Evolutionary conservation across 2,888 invertebrate genomes (phyloP).

Genomic region (Epinotia nisella): DNA sequence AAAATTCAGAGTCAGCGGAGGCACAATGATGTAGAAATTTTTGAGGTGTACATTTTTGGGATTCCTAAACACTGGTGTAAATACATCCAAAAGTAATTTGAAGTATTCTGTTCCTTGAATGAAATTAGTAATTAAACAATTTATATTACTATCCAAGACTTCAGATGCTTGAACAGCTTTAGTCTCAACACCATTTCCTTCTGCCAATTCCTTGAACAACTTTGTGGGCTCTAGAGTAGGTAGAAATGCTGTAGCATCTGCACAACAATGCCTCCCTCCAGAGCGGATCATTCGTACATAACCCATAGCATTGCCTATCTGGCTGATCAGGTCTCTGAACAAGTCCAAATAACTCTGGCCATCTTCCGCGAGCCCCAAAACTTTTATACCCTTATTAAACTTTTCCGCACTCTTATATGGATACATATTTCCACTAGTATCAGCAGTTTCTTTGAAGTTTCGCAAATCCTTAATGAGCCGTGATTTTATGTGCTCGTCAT

Average conservation of each 20-base stretch:
- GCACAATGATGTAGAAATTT: slow-evolving; percentile 96
- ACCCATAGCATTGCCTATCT: slow-evolving; percentile 98
- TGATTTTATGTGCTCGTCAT: slow-evolving; percentile 98
- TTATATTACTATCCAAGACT: slow-evolving; percentile 91
- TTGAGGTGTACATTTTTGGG: slow-evolving; percentile 94
- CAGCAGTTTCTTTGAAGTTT: slow-evolving; percentile 90
- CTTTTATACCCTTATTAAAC: slow-evolving; percentile 95
- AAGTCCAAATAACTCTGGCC: slow-evolving; percentile 96
- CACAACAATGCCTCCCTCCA: slow-evolving; percentile 96
- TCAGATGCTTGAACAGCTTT: slow-evolving; percentile 87
- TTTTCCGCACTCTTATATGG: slow-evolving; percentile 96
- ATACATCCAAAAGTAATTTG: slow-evolving; percentile 95
- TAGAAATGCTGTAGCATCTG: slow-evolving; percentile 95
- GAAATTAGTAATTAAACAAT: slow-evolving; percentile 92
- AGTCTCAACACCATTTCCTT: slow-evolving; percentile 84
- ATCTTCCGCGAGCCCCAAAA: slow-evolving; percentile 92
- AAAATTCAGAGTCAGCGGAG: slow-evolving; percentile 96
- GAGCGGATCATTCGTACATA: slow-evolving; percentile 97
- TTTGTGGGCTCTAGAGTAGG: slow-evolving; percentile 88
- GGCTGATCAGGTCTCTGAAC: slow-evolving; percentile 95
- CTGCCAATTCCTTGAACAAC: slow-evolving; percentile 86
- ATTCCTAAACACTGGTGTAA: slow-evolving; percentile 94
- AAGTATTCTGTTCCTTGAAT: slow-evolving; percentile 96
- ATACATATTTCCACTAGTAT: slow-evolving; percentile 87
- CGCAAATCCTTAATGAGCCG: slow-evolving; percentile 94